Evolutionary conservation across 2,888 invertebrate species (phyloP).

Genomic region (Heliconius cydno): DNA sequence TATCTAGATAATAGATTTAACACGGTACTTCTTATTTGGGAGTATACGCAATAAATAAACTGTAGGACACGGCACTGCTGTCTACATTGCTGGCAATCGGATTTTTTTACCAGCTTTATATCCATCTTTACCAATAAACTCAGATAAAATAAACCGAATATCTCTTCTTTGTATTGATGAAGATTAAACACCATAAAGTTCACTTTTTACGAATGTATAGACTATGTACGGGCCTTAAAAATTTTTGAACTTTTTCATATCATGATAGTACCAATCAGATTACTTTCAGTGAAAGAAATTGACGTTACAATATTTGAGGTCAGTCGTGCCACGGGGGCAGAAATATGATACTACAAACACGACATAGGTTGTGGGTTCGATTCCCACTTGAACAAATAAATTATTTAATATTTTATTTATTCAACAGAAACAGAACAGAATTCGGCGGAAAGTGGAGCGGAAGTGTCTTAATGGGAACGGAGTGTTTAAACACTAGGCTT

Average conservation of each 20-base stretch:
- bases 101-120: constrained; percentile 81
- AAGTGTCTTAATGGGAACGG: too few species aligned
- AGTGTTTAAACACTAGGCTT: too few species aligned
- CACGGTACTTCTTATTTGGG: constrained; percentile 60
- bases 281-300: too few species aligned
- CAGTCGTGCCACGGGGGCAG: too few species aligned
- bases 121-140: constrained; percentile 74
- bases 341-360: too few species aligned
- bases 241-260: constrained; percentile 5
- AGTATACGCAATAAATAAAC: constrained; percentile 79
- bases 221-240: not conserved
- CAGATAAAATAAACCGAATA: constrained; percentile 74
- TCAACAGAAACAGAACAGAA: too few species aligned
- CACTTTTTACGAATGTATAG: constrained; percentile 56
- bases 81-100: constrained; percentile 79
- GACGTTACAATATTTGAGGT: too few species aligned
- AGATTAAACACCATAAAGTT: constrained; percentile 68
- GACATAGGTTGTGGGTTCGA: too few species aligned
- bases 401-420: too few species aligned
- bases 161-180: constrained; percentile 50
- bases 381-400: too few species aligned
- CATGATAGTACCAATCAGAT: not conserved
- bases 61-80: constrained; percentile 71
- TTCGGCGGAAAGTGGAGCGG: too few species aligned
- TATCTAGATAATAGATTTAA: constrained; percentile 20